A percentile compares a stretch with the other conserved stretches of the same genome.
phyloP scores from a whole-genome alignment of 2,113 vertebrate genomes.

The Rhinichthys klamathensis region DNA sequence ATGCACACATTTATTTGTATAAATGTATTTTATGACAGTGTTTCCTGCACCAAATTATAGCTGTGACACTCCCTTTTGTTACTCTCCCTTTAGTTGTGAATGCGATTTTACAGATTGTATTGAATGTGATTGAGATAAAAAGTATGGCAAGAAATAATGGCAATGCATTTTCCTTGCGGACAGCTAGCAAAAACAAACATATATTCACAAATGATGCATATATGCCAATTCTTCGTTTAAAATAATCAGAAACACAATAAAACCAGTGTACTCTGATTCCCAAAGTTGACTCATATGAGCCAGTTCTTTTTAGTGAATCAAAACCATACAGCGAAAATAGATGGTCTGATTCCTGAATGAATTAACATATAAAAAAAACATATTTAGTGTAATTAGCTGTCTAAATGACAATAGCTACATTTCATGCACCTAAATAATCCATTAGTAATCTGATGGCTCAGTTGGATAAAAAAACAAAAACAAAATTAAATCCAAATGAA shows the following conservation, averaged over 20 bases:
- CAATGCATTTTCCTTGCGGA: not conserved
- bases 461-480: too few relatives aligned
- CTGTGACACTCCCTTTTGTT: not conserved
- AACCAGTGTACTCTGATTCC: not conserved
- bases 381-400: too few relatives aligned
- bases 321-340: not conserved
- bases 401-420: too few relatives aligned
- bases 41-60: not conserved
- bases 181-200: not conserved
- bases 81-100: not conserved
- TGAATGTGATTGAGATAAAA: not conserved
- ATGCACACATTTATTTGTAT: not conserved
- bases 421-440: too few relatives aligned
- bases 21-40: not conserved
- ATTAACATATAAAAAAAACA: not conserved
- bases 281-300: not conserved
- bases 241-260: not conserved
- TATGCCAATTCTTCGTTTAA: too few relatives aligned
- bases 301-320: not conserved
- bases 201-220: not conserved
- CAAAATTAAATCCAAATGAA: too few relatives aligned
- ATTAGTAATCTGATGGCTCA: too few relatives aligned
- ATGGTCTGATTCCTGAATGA: not conserved
- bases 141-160: not conserved
- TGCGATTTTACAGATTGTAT: not conserved